phyloP scores from a whole-genome alignment of 2,113 vertebrate species.

The Caranx melampygus region DNA sequence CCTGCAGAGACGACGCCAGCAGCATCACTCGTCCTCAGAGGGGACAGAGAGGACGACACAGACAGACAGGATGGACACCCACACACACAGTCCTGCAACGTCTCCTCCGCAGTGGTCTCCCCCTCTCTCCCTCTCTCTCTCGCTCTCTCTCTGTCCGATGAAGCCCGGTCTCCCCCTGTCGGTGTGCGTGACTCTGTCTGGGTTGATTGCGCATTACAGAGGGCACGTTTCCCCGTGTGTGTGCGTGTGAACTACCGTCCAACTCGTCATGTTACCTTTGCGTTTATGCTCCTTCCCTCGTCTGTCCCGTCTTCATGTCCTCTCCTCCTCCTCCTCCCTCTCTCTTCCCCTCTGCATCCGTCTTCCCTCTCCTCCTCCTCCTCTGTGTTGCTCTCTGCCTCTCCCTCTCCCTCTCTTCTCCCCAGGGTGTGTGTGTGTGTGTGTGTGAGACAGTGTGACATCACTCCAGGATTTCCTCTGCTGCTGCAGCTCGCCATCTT shows the following conservation, averaged over 20 bases:
- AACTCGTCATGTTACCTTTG: slow-evolving; percentile 33
- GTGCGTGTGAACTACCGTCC: slow-evolving; percentile 8
- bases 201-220: background rate
- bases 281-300: background rate
- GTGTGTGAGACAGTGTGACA: slow-evolving; percentile 57
- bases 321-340: background rate
- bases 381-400: slow-evolving; percentile 10
- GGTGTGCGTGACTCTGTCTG: slow-evolving; percentile 18
- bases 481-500: slow-evolving; percentile 23
- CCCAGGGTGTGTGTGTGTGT: slow-evolving; percentile 10
- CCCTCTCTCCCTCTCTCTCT: background rate
- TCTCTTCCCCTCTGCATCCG: background rate
- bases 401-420: background rate
- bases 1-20: slow-evolving; percentile 38
- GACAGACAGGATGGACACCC: background rate
- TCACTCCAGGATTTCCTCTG: slow-evolving; percentile 75
- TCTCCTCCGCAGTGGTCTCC: slow-evolving; percentile 41
- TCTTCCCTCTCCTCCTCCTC: background rate
- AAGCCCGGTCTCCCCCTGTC: slow-evolving; percentile 42
- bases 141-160: slow-evolving; percentile 11
- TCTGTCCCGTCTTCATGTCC: background rate
- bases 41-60: background rate
- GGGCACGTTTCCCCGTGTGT: background rate
- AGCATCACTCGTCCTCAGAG: slow-evolving; percentile 40
- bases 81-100: slow-evolving; percentile 13